These are phyloP conservation scores for Pocillopora meandrina DNA, from an alignment of 92 coral and sea anemone species.

Conservation along the genomic window DNA sequence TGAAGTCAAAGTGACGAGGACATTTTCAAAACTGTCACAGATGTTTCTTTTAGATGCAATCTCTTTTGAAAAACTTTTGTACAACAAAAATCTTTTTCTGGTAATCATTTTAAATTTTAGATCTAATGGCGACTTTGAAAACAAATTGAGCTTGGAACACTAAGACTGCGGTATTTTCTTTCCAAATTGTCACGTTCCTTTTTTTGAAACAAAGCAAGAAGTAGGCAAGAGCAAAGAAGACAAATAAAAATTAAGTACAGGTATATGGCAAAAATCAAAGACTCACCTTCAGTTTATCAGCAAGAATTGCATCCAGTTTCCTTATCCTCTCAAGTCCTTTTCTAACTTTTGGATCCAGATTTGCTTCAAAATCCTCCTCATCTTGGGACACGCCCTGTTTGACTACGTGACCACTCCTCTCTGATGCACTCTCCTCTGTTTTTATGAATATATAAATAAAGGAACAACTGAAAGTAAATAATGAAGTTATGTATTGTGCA, in stretches of 20 bases:
- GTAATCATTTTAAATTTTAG: too few relatives aligned
- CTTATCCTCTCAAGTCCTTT: conserved; percentile 89
- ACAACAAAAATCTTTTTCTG: too few relatives aligned
- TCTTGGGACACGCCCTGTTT: conserved; percentile 11
- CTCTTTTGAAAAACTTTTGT: too few relatives aligned
- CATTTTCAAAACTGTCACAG: too few relatives aligned
- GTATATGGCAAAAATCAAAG: not conserved
- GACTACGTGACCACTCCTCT: conserved; percentile 8
- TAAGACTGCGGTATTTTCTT: not conserved
- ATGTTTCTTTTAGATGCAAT: too few relatives aligned
- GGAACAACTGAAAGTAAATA: not conserved
- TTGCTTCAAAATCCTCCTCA: conserved; percentile 27
- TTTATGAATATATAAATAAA: not conserved
- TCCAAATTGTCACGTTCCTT: not conserved
- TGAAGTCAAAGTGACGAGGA: too few relatives aligned
- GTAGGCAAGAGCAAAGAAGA: too few relatives aligned
- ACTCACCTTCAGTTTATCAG: conserved; percentile 80
- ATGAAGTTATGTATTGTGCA: too few relatives aligned
- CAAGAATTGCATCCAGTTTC: conserved; percentile 84
- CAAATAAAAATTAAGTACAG: too few relatives aligned
- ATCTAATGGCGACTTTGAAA: too few relatives aligned
- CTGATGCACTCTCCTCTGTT: not conserved
- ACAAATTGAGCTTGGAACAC: too few relatives aligned
- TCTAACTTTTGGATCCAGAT: conserved; percentile 83
- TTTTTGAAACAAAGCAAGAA: not conserved